A percentile compares a stretch with the other conserved stretches of the same genome.
phyloP scores from a whole-genome alignment of 2,113 vertebrate genomes.

The Etheostoma spectabile region DNA sequence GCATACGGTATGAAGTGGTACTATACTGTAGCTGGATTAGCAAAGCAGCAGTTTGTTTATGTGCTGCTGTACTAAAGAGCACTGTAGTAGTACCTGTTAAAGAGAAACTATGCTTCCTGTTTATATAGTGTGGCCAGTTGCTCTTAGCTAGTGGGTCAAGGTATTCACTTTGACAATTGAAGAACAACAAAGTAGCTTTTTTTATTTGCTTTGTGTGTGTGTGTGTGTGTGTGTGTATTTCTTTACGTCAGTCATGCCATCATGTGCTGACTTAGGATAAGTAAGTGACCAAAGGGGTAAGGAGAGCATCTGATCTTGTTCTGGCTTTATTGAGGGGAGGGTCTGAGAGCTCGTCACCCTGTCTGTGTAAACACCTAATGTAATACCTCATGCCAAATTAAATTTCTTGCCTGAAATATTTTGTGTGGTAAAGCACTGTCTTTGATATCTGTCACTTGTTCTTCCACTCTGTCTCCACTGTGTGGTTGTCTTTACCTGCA shows the following conservation, averaged over 20 bases:
- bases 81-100: constrained; percentile 15
- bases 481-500: constrained; percentile 24
- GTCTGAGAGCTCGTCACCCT: constrained; percentile 31
- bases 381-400: constrained; percentile 35
- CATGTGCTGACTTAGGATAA: constrained; percentile 7
- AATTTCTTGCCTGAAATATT: constrained; percentile 49
- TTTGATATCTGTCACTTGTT: background rate
- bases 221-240: background rate
- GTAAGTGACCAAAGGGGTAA: background rate
- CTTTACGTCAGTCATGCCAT: background rate
- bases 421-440: background rate
- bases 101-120: constrained; percentile 52
- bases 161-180: constrained; percentile 10
- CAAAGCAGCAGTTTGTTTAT: constrained; percentile 2
- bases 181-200: constrained; percentile 31
- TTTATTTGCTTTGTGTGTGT: constrained; percentile 17
- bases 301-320: constrained; percentile 30
- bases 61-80: constrained; percentile 13
- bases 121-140: constrained; percentile 24
- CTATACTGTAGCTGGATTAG: background rate
- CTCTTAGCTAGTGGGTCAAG: constrained; percentile 14
- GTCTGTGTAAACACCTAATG: constrained; percentile 25
- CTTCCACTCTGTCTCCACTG: background rate
- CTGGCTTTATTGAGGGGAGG: constrained; percentile 15
- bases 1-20: background rate